These are phyloP conservation scores for Melanotaenia parkinsoni DNA, from an alignment of 2,797 vertebrate species.

Conservation along the genomic window DNA sequence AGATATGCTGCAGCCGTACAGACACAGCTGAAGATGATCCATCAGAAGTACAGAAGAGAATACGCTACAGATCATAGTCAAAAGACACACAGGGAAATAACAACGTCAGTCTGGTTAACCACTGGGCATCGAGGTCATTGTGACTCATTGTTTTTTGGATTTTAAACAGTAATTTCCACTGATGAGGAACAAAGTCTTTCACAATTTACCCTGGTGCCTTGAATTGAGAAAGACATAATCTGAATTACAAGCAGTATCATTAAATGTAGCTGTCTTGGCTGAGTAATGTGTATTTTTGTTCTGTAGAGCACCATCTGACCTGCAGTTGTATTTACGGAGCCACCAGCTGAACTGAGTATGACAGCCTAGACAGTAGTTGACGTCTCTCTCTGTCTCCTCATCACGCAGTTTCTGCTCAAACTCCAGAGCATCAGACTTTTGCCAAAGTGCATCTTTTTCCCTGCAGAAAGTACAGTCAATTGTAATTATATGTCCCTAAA, in stretches of 20 bases:
- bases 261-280: neutral
- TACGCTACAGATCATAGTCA: too few species aligned
- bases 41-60: too few species aligned
- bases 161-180: neutral
- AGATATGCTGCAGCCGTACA: too few species aligned
- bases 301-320: constrained; percentile 73
- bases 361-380: constrained; percentile 88
- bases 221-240: neutral
- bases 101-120: constrained; percentile 4
- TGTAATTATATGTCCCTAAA: neutral
- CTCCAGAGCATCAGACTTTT: constrained; percentile 94
- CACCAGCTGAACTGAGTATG: constrained; percentile 93
- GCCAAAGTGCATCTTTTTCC: constrained; percentile 92
- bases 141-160: neutral
- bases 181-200: neutral
- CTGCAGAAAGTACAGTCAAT: neutral
- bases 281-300: neutral
- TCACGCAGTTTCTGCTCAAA: constrained; percentile 93
- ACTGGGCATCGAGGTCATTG: neutral
- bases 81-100: neutral
- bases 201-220: neutral
- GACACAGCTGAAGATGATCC: too few species aligned
- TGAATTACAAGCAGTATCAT: neutral
- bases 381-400: constrained; percentile 89
- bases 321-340: constrained; percentile 92